These are phyloP conservation scores for Oscarella lobularis DNA, from an alignment of 37 sponge, comb jelly and placozoan genomes.

Conservation along the genomic window DNA sequence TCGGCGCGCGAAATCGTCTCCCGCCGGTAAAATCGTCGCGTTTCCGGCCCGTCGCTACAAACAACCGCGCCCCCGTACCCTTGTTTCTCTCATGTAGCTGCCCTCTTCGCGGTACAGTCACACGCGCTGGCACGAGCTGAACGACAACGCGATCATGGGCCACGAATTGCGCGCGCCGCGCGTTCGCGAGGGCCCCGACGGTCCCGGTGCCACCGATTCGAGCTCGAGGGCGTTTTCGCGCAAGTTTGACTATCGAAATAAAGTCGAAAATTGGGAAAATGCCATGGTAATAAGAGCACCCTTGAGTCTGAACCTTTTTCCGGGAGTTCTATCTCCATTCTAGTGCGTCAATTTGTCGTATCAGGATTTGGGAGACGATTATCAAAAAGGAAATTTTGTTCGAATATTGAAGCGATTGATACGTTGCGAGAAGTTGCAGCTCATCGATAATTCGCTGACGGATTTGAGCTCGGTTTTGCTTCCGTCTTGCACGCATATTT, in stretches of 20 bases:
- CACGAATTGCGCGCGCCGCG: not conserved
- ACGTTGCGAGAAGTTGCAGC: not conserved
- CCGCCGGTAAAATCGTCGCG: not conserved
- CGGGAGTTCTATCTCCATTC: too few relatives aligned
- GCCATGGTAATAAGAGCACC: not conserved
- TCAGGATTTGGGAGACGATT: not conserved
- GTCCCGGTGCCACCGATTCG: not conserved
- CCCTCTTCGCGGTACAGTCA: not conserved
- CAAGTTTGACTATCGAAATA: not conserved
- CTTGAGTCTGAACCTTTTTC: too few relatives aligned
- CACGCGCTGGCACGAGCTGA: not conserved
- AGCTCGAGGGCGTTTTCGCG: not conserved
- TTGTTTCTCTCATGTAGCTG: not conserved
- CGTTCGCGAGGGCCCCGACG: not conserved
- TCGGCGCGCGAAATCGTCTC: not conserved
- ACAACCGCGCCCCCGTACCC: not conserved
- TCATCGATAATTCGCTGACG: not conserved
- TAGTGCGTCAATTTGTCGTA: not conserved
- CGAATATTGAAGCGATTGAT: not conserved
- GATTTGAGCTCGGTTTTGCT: not conserved
- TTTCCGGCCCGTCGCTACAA: not conserved
- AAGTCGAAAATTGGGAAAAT: not conserved
- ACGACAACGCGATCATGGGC: not conserved
- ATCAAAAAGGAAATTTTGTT: not conserved
- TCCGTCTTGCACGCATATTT: not conserved